These are phyloP conservation scores for Chauna torquata DNA, from an alignment of 2,113 vertebrate species.

Conservation along the genomic window DNA sequence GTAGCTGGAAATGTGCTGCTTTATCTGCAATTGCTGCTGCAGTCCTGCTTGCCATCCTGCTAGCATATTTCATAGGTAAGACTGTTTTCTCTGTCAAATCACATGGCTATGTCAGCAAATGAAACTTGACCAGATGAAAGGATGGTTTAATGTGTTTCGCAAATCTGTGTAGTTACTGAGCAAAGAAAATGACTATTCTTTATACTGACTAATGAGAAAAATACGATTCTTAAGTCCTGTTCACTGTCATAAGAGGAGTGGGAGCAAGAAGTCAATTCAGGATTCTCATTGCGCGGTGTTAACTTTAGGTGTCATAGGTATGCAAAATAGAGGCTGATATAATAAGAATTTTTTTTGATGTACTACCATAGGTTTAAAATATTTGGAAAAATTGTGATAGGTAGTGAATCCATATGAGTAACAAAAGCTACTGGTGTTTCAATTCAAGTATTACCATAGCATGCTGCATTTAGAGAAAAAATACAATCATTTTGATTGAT, in stretches of 20 bases:
- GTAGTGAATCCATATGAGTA: background rate
- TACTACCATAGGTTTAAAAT: background rate
- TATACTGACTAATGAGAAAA: background rate
- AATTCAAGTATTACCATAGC: background rate
- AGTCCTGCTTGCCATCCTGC: constrained; percentile 90
- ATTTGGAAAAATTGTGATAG: background rate
- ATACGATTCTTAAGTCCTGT: background rate
- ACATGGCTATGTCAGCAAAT: background rate
- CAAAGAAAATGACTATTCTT: background rate
- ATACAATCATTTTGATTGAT: background rate
- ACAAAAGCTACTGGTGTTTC: background rate
- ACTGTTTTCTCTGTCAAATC: background rate
- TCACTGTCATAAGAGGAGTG: background rate
- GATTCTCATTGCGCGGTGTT: background rate
- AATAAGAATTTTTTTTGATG: background rate
- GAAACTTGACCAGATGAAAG: background rate
- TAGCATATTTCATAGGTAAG: constrained; percentile 98
- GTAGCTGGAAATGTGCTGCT: constrained; percentile 99
- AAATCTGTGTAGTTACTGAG: background rate
- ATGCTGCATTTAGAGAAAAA: background rate
- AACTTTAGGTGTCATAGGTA: background rate
- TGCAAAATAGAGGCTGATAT: background rate
- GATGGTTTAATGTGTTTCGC: background rate
- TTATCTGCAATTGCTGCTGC: constrained; percentile 93
- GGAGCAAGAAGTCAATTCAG: background rate